Evolutionary conservation across 2,888 invertebrate genomes (phyloP).

Genomic region (Drosophila robusta): DNA sequence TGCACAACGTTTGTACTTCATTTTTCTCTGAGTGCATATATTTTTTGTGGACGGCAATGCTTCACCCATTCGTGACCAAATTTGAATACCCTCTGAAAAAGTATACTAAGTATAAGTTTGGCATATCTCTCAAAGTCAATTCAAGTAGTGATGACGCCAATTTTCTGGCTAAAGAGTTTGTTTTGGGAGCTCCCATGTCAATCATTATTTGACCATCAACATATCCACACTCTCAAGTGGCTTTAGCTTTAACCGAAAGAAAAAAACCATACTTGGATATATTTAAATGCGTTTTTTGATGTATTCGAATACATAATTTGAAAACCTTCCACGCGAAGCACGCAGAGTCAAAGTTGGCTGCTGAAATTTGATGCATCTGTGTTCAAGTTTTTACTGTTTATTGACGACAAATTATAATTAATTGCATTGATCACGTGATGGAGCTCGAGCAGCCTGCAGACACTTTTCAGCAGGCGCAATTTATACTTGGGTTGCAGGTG

Average conservation of each 20-base stretch:
- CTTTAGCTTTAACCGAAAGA: not conserved
- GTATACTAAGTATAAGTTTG: slow-evolving; percentile 11
- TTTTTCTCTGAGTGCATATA: no score
- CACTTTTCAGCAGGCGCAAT: slow-evolving; percentile 77
- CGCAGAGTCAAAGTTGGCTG: slow-evolving; percentile 36
- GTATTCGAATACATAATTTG: slow-evolving; percentile 17
- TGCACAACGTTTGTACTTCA: no score
- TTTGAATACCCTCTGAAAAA: not conserved
- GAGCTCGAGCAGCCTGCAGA: slow-evolving; percentile 74
- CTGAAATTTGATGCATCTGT: slow-evolving; percentile 33
- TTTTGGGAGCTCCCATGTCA: slow-evolving; percentile 40
- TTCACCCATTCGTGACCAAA: not conserved
- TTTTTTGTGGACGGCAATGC: not conserved
- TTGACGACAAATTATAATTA: slow-evolving; percentile 82
- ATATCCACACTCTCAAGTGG: slow-evolving; percentile 63
- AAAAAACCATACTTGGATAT: slow-evolving; percentile 6
- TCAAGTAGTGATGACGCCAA: slow-evolving; percentile 41
- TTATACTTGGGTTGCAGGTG: slow-evolving; percentile 71
- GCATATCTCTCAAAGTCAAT: not conserved
- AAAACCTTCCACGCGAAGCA: slow-evolving; percentile 25
- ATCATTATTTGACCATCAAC: slow-evolving; percentile 67
- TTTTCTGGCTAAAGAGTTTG: slow-evolving; percentile 48
- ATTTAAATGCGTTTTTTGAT: slow-evolving; percentile 11
- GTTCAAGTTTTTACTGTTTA: slow-evolving; percentile 44
- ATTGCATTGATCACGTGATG: slow-evolving; percentile 82